Conservation (phyloP, 1,140 invertebrate species). For the Drosophila orena region DNA sequence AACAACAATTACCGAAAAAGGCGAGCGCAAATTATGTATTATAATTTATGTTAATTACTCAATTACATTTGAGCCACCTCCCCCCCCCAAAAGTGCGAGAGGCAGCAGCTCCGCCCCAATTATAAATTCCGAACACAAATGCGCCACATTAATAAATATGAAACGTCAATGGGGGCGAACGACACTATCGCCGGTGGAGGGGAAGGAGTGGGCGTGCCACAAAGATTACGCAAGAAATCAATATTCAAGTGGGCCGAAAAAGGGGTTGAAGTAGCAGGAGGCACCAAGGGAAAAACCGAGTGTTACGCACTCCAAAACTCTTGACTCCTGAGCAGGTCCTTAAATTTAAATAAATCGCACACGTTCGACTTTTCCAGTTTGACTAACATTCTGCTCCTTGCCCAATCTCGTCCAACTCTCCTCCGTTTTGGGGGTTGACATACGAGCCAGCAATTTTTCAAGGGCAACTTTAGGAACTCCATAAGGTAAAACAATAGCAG, state of each 20-base stretch:
- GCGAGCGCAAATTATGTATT: conserved; percentile 79
- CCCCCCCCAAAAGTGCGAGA: conserved; percentile 42
- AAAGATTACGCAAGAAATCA: conserved; percentile 82
- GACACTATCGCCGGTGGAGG: conserved; percentile 55
- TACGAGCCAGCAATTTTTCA: conserved; percentile 78
- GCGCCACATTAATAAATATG: conserved; percentile 84
- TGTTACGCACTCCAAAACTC: conserved; percentile 44
- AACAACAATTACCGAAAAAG: conserved; percentile 76
- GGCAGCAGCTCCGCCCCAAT: conserved; percentile 43
- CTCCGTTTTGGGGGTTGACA: conserved; percentile 52
- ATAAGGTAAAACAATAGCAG: conserved; percentile 56
- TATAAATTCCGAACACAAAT: conserved; percentile 85
- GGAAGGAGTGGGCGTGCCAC: conserved; percentile 62
- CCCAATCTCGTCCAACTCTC: conserved; percentile 15
- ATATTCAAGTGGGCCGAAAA: conserved; percentile 69
- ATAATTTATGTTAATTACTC: conserved; percentile 85
- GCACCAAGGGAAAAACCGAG: conserved; percentile 7
- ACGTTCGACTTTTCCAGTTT: conserved; percentile 70
- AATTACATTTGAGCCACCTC: conserved; percentile 83
- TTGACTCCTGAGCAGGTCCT: conserved; percentile 40
- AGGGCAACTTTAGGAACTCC: conserved; percentile 67
- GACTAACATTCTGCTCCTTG: conserved; percentile 30
- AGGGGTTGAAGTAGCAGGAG: conserved; percentile 45
- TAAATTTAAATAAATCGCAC: conserved; percentile 83
- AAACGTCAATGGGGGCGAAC: conserved; percentile 73